Evolutionary conservation across 2,113 vertebrate genomes (phyloP).

Genomic region (human): GRCh38 chr17:56656001-56656500

Average conservation of each 20-base stretch:
- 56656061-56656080: neutral
- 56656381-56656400: neutral
- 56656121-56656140: fast-evolving
- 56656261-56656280: neutral
- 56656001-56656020: neutral
- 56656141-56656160: neutral
- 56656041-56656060: neutral
- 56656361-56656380: neutral
- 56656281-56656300: neutral
- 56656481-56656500: neutral
- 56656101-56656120: neutral
- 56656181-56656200: neutral
- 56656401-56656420: neutral
- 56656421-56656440: neutral
- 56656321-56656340: neutral
- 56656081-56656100: neutral
- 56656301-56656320: neutral
- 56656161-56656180: neutral
- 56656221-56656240: neutral
- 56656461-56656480: neutral
- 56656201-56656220: neutral
- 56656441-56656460: neutral
- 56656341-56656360: neutral
- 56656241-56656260: neutral
- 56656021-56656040: neutral